phyloP scores from a whole-genome alignment of 2,888 invertebrate genomes.

The Ellobium chinense region DNA sequence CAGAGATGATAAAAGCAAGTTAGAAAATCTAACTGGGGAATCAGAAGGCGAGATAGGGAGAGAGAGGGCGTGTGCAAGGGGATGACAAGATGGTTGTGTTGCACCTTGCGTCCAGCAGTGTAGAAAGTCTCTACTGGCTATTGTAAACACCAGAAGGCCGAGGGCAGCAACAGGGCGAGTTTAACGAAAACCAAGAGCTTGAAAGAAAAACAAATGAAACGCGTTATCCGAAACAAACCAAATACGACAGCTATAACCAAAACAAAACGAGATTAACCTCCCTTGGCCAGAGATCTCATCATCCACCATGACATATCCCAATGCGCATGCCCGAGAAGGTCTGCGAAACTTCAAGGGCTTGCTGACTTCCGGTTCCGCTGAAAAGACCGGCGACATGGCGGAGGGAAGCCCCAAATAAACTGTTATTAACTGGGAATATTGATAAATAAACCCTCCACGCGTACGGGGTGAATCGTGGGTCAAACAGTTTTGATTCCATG shows the following conservation, averaged over 20 bases:
- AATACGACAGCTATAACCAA: slow-evolving; percentile 4
- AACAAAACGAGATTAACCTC: slow-evolving; percentile 21
- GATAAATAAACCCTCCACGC: slow-evolving; percentile 5
- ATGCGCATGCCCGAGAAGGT: background rate
- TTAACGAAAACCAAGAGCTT: background rate
- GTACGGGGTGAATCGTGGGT: slow-evolving; percentile 5
- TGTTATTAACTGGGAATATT: slow-evolving; percentile 10
- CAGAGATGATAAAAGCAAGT: no score
- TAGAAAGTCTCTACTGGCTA: no score
- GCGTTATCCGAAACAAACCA: slow-evolving; percentile 1
- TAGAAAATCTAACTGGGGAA: no score
- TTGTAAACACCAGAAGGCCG: no score
- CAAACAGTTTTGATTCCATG: background rate
- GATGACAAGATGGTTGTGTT: no score
- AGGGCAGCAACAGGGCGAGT: no score
- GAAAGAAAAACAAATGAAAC: slow-evolving; percentile 25
- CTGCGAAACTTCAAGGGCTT: slow-evolving; percentile 6
- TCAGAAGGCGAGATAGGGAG: no score
- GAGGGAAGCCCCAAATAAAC: background rate
- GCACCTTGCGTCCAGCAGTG: no score
- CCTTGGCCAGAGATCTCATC: slow-evolving; percentile 13
- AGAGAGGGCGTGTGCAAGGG: no score
- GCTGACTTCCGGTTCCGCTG: slow-evolving; percentile 28
- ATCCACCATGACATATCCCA: slow-evolving; percentile 14
- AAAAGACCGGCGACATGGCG: background rate